A percentile compares a stretch with the other conserved stretches of the same genome.
These are phyloP conservation scores for Smittia sp. DNA, from an alignment of 2,888 invertebrate genomes.

Conservation along the genomic window DNA sequence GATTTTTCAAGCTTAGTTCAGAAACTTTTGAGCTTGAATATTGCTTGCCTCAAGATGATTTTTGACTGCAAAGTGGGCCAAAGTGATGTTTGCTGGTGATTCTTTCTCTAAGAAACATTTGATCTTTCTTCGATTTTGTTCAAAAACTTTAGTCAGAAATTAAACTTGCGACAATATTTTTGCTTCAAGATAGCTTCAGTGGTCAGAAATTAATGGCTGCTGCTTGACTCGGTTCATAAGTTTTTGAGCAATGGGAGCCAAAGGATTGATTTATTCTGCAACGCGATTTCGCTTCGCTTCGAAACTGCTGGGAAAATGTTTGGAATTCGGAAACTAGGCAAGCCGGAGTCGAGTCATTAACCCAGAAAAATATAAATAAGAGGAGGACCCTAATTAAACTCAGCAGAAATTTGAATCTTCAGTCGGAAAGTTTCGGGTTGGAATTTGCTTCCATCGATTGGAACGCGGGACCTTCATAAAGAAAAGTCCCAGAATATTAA, in stretches of 20 bases:
- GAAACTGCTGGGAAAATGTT: neutral
- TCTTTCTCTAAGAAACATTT: no score
- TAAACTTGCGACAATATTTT: no score
- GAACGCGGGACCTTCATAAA: neutral
- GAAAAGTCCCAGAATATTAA: constrained; percentile 19
- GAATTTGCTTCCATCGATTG: neutral
- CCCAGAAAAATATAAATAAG: neutral
- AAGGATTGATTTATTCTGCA: constrained; percentile 8
- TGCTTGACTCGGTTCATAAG: neutral
- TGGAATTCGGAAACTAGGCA: neutral
- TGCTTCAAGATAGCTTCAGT: no score
- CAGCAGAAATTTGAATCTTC: constrained; percentile 12
- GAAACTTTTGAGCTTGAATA: no score
- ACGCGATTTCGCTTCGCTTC: neutral
- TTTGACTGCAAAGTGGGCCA: no score
- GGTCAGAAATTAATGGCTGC: neutral
- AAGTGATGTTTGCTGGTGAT: no score
- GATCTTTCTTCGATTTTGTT: no score
- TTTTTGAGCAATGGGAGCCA: neutral
- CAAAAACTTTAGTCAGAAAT: no score
- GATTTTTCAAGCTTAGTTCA: no score
- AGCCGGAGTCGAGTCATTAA: neutral
- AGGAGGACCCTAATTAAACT: neutral
- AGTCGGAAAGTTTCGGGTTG: neutral
- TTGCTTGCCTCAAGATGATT: no score